phyloP scores from a whole-genome alignment of 2,797 vertebrate species.

The Heliangelus exortis region DNA sequence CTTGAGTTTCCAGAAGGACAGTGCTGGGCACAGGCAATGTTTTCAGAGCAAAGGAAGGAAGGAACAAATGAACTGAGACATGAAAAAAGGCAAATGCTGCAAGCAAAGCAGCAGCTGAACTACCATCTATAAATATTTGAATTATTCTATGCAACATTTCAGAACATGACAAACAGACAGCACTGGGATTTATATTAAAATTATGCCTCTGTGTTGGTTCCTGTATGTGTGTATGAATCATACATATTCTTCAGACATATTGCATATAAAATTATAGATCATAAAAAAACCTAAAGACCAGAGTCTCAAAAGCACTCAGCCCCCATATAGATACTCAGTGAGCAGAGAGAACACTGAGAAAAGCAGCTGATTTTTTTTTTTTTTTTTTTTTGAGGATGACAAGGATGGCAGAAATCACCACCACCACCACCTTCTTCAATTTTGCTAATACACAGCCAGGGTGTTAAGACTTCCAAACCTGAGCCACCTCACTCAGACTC shows the following conservation, averaged over 20 bases:
- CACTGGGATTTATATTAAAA: conserved; percentile 48
- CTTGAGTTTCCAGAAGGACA: not conserved
- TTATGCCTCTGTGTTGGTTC: conserved; percentile 25
- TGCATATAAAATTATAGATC: conserved; percentile 6
- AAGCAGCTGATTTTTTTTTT: not conserved
- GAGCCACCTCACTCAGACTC: not conserved
- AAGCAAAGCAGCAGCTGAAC: conserved; percentile 64
- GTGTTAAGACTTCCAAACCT: not conserved
- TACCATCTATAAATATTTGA: conserved; percentile 54
- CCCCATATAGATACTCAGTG: not conserved
- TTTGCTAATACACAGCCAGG: not conserved
- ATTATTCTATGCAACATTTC: conserved; percentile 46
- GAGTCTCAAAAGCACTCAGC: not conserved
- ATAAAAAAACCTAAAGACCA: conserved; percentile 20
- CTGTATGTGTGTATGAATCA: conserved; percentile 28
- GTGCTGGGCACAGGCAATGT: not conserved
- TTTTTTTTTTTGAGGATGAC: not conserved
- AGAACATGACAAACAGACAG: conserved; percentile 41
- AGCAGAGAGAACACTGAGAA: not conserved
- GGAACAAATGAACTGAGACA: not conserved
- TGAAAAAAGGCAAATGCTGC: conserved; percentile 56
- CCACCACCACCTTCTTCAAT: not conserved
- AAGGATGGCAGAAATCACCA: not conserved
- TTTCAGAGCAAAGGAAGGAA: conserved; percentile 31
- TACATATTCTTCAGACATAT: not conserved